phyloP scores from a whole-genome alignment of 2,888 invertebrate genomes.

The Calephelis perditalis region DNA sequence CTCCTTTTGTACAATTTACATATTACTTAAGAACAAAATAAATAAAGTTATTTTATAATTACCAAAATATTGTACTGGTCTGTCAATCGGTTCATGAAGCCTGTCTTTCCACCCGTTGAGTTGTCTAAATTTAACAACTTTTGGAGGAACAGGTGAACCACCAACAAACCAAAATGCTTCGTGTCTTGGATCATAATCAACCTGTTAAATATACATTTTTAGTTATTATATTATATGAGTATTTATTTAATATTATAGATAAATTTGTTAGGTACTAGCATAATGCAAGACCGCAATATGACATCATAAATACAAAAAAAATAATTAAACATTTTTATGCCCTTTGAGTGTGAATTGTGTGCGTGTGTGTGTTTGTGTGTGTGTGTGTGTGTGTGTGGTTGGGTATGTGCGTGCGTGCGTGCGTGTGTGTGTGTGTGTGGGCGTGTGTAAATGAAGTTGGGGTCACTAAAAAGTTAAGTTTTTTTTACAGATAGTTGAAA shows the following conservation, averaged over 20 bases:
- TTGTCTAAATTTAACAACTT: slow-evolving; percentile 56
- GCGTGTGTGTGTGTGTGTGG: too few species aligned
- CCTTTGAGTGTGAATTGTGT: too few species aligned
- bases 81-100: slow-evolving; percentile 78
- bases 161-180: slow-evolving; percentile 93
- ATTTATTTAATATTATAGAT: neutral
- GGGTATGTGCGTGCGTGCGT: too few species aligned
- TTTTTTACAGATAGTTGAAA: neutral
- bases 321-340: neutral
- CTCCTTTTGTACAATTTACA: too few species aligned
- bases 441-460: too few species aligned
- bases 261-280: too few species aligned
- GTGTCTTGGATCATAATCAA: slow-evolving; percentile 87
- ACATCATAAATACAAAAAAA: too few species aligned
- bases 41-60: slow-evolving; percentile 21
- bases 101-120: slow-evolving; percentile 58
- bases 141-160: slow-evolving; percentile 79
- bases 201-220: slow-evolving; percentile 50
- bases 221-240: neutral
- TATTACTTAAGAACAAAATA: too few species aligned
- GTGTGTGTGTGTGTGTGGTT: too few species aligned
- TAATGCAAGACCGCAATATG: too few species aligned
- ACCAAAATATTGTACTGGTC: slow-evolving; percentile 84
- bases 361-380: too few species aligned
- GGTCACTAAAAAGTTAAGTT: too few species aligned